phyloP scores from a whole-genome alignment of 1,140 invertebrate genomes.

The Venturia canescens region DNA sequence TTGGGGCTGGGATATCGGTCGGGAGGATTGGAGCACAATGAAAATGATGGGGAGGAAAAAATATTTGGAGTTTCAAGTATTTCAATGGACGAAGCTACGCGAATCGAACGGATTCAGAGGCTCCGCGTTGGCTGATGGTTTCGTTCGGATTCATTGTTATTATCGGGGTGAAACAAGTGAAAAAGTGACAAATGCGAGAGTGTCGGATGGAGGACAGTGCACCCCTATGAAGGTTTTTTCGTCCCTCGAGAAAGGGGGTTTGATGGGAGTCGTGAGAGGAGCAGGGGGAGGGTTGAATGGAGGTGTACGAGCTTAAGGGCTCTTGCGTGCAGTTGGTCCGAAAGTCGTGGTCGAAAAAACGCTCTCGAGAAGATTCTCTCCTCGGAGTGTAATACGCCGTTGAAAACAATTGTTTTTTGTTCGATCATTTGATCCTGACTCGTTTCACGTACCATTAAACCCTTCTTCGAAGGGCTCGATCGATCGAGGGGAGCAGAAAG shows the following conservation, averaged over 20 bases:
- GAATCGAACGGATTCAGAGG: no score
- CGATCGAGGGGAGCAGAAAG: no score
- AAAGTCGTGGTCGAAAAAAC: conserved; percentile 20
- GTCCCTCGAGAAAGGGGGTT: background rate
- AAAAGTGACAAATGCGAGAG: conserved; percentile 45
- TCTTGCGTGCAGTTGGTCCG: background rate
- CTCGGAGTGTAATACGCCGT: conserved; percentile 21
- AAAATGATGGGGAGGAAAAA: no score
- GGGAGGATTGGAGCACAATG: no score
- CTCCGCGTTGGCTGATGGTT: no score
- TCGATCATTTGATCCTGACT: conserved; percentile 9
- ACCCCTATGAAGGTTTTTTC: conserved; percentile 38
- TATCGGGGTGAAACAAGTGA: background rate
- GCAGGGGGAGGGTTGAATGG: background rate
- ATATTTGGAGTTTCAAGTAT: no score
- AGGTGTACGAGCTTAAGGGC: background rate
- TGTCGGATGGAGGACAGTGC: conserved; percentile 48
- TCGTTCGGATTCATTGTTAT: background rate
- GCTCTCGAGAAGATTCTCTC: conserved; percentile 33
- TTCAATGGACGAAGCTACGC: no score
- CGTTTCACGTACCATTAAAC: conserved; percentile 11
- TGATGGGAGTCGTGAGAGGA: background rate
- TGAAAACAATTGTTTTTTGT: conserved; percentile 57
- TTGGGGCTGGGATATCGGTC: no score
- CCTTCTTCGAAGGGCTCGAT: background rate